Evolutionary conservation across 1,140 invertebrate species (phyloP), one percentile per base, ranked within the genome.

Genomic region (Hormaphis cornu): DNA sequence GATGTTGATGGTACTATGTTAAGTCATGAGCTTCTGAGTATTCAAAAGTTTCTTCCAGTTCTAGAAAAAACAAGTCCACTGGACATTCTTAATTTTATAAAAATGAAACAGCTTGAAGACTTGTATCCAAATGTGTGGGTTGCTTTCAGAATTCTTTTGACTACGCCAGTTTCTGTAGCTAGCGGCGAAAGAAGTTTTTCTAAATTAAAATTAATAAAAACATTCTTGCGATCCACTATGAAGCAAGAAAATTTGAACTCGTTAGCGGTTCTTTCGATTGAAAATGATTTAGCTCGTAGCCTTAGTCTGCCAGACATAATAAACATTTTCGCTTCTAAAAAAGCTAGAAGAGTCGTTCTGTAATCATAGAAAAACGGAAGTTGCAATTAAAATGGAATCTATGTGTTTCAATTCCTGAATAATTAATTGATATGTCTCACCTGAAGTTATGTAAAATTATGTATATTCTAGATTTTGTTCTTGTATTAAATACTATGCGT

Each of bases 141-240:
- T 33, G 4, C 53, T 12, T 56, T 56, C 28, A 56, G 53, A 56
- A 56, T 56, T 20, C 46, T 42, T 8, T 61, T 61, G 8, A 70
- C 53, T n/a, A 28, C 52, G 30, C 71, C 74, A 59, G 73, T 78
- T 70, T 72, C 75, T 20, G 74, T 75, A 20, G 74, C 73, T 52
- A 72, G 73, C 22, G 70, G n/a, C 28, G 76, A 78, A 72, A 71
- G 75, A 70, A 74, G 71, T 70, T 77, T 78, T 66, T 74, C 72
- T 24, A 75, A 77, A 58, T 66, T 77, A 26, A 77, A 77, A 59
- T 42, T 75, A 54, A 74, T 77, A 40, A 77, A 77, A 75, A 76
- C 66, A n/a, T 76, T 76, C 70, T 69, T 76, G 33, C 66, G 73
- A 46, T 74, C 69, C 40, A 72, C 71, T 63, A 76, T 74, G 73